These are phyloP conservation scores for Hippoglossus hippoglossus DNA, from an alignment of 2,797 vertebrate genomes.

Conservation along the genomic window DNA sequence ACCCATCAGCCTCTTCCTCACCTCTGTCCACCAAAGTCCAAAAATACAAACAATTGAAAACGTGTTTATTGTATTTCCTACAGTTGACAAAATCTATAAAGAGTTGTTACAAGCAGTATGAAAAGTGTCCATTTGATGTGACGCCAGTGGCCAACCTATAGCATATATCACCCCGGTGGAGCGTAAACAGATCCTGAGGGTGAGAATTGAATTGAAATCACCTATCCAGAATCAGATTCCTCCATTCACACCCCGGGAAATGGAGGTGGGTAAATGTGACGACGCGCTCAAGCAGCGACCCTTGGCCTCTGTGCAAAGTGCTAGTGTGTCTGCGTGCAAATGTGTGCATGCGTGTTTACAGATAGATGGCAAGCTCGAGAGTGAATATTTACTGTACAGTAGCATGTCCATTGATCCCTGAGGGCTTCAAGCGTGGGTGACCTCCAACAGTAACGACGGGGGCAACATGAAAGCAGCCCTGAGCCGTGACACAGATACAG, in stretches of 20 bases:
- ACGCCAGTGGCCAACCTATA: conserved; percentile 68
- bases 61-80: conserved; percentile 57
- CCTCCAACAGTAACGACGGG: conserved; percentile 78
- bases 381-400: conserved; percentile 80
- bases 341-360: conserved; percentile 65
- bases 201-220: conserved; percentile 99
- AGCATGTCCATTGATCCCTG: conserved; percentile 87
- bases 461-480: conserved; percentile 80
- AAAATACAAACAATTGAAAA: conserved; percentile 23
- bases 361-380: conserved; percentile 83
- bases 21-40: conserved; percentile 10
- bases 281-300: conserved; percentile 51
- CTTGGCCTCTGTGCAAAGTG: conserved; percentile 41
- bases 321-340: conserved; percentile 25
- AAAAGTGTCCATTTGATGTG: conserved; percentile 49
- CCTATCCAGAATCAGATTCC: conserved; percentile 90
- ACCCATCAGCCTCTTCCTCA: neutral
- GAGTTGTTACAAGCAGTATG: conserved; percentile 41
- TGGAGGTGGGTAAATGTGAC: conserved; percentile 56
- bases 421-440: conserved; percentile 84
- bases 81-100: conserved; percentile 55
- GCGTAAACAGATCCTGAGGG: conserved; percentile 91
- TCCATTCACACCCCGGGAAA: conserved; percentile 88
- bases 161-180: conserved; percentile 83
- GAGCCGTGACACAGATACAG: conserved; percentile 76